These are phyloP conservation scores for Teinopalpus imperialis DNA, from an alignment of 2,888 invertebrate genomes.

Conservation along the genomic window DNA sequence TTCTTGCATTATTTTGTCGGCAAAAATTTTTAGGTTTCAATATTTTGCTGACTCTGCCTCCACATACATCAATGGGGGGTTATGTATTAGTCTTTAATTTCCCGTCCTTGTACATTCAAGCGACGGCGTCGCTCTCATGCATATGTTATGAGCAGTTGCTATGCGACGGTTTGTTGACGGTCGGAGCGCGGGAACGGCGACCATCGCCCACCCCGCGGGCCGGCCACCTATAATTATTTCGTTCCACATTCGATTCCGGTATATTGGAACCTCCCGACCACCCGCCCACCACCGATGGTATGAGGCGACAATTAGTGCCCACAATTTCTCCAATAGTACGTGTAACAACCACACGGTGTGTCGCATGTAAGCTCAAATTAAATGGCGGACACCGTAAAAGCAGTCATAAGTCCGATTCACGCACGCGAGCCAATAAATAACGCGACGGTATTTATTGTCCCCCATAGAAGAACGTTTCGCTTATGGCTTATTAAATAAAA, in stretches of 20 bases:
- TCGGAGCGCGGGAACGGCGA: constrained; percentile 69
- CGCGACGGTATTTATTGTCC: constrained; percentile 53
- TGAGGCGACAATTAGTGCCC: constrained; percentile 74
- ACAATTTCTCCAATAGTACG: constrained; percentile 55
- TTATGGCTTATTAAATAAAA: constrained; percentile 54
- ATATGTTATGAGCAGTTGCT: constrained; percentile 81
- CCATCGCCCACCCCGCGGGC: constrained; percentile 53
- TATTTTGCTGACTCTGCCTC: too few relatives aligned
- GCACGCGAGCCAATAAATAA: constrained; percentile 67
- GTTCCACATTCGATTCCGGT: constrained; percentile 72
- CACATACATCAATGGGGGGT: too few relatives aligned
- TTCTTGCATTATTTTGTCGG: too few relatives aligned
- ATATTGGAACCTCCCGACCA: constrained; percentile 57
- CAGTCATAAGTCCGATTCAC: constrained; percentile 54
- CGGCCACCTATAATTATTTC: constrained; percentile 73
- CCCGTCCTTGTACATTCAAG: constrained; percentile 76
- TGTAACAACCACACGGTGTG: constrained; percentile 51
- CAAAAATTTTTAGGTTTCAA: too few relatives aligned
- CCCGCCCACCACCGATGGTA: constrained; percentile 50
- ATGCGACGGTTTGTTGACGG: constrained; percentile 79
- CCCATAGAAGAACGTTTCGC: constrained; percentile 39
- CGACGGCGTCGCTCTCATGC: constrained; percentile 72
- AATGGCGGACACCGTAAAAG: constrained; percentile 68
- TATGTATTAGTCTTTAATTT: constrained; percentile 29
- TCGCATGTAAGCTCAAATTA: constrained; percentile 72